These are phyloP conservation scores for Scolopax mira DNA, from an alignment of 2,113 vertebrate genomes.

Conservation along the genomic window DNA sequence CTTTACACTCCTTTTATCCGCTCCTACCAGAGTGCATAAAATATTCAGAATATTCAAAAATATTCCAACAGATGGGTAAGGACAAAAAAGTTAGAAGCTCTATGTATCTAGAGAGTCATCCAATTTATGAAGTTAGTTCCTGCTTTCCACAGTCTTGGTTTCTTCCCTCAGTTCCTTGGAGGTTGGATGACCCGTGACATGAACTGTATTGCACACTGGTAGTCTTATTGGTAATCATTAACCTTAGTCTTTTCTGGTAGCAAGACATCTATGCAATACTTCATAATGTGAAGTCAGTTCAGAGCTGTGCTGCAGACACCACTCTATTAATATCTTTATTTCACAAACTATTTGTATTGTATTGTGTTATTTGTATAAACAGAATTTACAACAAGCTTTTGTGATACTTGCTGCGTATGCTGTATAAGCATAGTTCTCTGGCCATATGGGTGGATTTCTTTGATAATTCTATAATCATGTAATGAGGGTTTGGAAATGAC, in stretches of 20 bases:
- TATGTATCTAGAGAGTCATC: background rate
- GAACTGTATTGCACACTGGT: background rate
- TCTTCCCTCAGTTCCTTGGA: background rate
- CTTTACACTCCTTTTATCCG: background rate
- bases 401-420: background rate
- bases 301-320: background rate
- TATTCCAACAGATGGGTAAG: background rate
- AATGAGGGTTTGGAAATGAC: background rate
- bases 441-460: background rate
- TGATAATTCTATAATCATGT: background rate
- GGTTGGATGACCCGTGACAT: background rate
- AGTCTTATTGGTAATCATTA: background rate
- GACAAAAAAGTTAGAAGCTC: background rate
- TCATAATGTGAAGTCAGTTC: background rate
- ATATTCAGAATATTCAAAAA: background rate
- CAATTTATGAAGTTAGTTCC: background rate
- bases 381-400: background rate
- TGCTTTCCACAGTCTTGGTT: background rate
- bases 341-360: too few species aligned
- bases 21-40: background rate
- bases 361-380: background rate
- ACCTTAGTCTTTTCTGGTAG: background rate
- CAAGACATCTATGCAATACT: background rate
- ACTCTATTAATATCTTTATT: background rate
- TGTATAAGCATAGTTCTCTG: background rate